These are phyloP conservation scores for Nestor notabilis DNA, from an alignment of 2,113 vertebrate species.

Conservation along the genomic window DNA sequence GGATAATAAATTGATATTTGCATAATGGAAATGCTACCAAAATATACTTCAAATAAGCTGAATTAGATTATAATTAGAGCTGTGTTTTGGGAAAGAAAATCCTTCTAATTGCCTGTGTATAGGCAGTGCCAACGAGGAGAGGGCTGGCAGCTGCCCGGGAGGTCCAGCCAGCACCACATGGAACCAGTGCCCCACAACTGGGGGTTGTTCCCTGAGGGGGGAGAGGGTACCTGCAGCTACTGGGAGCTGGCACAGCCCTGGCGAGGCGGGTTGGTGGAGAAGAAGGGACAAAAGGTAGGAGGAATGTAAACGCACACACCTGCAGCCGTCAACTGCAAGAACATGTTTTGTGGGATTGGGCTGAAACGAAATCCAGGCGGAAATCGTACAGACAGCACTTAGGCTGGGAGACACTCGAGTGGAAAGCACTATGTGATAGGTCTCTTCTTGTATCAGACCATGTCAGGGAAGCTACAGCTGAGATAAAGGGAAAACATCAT, in stretches of 20 bases:
- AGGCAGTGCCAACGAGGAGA: slow-evolving; percentile 8
- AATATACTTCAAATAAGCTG: slow-evolving; percentile 56
- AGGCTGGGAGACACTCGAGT: neutral
- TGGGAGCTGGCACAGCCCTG: rapidly evolving
- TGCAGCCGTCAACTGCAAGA: neutral
- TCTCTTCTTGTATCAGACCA: rapidly evolving
- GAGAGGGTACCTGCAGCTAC: neutral
- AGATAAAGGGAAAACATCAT: neutral
- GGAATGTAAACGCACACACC: rapidly evolving
- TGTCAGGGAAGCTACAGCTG: neutral
- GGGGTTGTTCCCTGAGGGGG: rapidly evolving
- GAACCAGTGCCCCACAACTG: rapidly evolving
- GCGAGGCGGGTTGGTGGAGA: rapidly evolving
- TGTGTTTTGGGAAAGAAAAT: slow-evolving; percentile 53
- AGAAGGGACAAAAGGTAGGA: neutral
- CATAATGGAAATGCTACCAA: slow-evolving; percentile 61
- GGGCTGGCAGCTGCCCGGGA: neutral
- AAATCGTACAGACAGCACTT: neutral
- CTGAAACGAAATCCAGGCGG: neutral
- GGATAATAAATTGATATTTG: slow-evolving; percentile 71
- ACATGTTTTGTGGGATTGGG: rapidly evolving
- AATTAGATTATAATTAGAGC: slow-evolving; percentile 63
- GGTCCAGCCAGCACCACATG: rapidly evolving
- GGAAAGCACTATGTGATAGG: neutral
- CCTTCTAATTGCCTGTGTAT: slow-evolving; percentile 17